These are phyloP conservation scores for Prunella fulvescens DNA, from an alignment of 2,113 vertebrate species.

Conservation along the genomic window DNA sequence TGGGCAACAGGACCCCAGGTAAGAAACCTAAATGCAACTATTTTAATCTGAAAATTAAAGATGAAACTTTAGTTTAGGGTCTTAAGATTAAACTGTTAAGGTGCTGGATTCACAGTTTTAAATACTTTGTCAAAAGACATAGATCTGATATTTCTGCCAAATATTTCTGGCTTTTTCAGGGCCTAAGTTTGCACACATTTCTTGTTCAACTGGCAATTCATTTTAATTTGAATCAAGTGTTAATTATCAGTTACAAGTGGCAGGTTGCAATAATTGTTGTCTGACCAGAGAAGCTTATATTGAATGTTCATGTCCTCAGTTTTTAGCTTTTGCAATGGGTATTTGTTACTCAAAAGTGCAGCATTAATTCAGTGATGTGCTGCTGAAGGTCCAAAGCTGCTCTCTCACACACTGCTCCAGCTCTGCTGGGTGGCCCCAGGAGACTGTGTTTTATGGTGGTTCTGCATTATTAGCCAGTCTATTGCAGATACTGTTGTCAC, in stretches of 20 bases:
- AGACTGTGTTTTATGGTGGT: neutral
- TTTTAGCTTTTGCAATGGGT: neutral
- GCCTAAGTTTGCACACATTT: neutral
- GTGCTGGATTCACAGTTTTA: neutral
- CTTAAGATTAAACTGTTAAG: neutral
- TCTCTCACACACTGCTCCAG: neutral
- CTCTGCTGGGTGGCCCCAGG: neutral
- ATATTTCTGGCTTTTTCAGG: neutral
- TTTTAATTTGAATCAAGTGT: neutral
- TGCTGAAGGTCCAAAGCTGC: neutral
- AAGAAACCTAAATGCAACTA: neutral
- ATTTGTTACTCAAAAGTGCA: neutral
- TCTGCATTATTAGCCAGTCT: neutral
- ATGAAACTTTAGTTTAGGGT: neutral
- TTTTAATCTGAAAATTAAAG: neutral
- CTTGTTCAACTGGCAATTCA: neutral
- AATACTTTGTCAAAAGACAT: neutral
- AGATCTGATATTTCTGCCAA: neutral
- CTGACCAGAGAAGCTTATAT: neutral
- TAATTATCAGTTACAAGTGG: neutral
- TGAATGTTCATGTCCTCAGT: neutral
- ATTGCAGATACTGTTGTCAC: neutral
- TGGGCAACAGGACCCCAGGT: slow-evolving; percentile 97
- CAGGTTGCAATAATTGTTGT: neutral
- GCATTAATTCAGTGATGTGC: neutral